Percentiles rank a stretch among this genome's conserved stretches.
Conservation (phyloP, 2,113 vertebrate species). For the Forbesichthys papilliferus region DNA sequence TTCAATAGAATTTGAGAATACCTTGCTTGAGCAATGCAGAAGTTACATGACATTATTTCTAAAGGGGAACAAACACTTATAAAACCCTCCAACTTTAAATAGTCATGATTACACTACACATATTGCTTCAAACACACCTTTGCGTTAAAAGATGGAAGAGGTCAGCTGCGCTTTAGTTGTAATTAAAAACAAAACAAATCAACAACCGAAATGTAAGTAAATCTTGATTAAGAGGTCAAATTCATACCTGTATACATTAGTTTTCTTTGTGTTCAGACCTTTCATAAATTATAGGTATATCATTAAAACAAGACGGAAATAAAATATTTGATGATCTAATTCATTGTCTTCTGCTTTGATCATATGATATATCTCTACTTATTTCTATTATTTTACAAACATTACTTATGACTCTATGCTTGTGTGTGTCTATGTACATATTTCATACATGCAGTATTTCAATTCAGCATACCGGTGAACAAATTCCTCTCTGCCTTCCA, state of each 20-base stretch:
- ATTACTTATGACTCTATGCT: too few species aligned
- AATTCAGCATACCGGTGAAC: not conserved
- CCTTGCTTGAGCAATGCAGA: slow-evolving; percentile 29
- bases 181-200: not conserved
- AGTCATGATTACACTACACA: not conserved
- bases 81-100: fast-evolving
- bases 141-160: slow-evolving; percentile 9
- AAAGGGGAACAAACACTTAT: not conserved
- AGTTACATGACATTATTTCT: not conserved
- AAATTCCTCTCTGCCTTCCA: not conserved
- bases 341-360: too few species aligned
- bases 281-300: too few species aligned
- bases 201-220: slow-evolving; percentile 9
- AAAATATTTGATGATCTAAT: too few species aligned
- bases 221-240: not conserved
- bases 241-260: too few species aligned
- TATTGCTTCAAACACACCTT: not conserved
- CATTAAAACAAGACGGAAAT: too few species aligned
- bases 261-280: too few species aligned
- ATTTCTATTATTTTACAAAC: too few species aligned
- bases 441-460: not conserved
- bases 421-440: not conserved
- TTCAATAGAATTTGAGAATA: too few species aligned
- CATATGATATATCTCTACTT: too few species aligned
- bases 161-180: slow-evolving; percentile 31